A percentile compares a stretch with the other conserved stretches of the same genome.
Evolutionary conservation across 2,797 vertebrate genomes (phyloP).

Genomic region (Myotis vivesi): DNA sequence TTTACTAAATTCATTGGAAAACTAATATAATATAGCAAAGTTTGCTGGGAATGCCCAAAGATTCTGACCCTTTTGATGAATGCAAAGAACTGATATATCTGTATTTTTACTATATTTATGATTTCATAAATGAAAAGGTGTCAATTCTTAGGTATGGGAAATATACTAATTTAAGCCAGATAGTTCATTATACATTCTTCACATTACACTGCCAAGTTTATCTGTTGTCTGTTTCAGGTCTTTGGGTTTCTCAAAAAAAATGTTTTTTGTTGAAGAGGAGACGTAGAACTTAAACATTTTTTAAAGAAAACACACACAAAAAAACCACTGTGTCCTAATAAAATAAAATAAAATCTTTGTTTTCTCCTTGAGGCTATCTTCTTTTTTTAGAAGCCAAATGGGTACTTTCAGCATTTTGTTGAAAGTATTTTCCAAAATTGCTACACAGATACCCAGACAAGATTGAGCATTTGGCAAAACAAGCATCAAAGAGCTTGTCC

Average conservation of each 20-base stretch:
- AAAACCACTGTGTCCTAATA: background rate
- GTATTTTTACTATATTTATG: background rate
- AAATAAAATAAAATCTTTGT: background rate
- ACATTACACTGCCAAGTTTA: background rate
- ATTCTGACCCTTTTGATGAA: background rate
- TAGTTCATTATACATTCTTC: background rate
- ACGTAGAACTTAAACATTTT: background rate
- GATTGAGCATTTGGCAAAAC: background rate
- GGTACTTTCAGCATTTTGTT: background rate
- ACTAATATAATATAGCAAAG: background rate
- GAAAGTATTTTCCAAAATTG: background rate
- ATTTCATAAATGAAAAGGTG: background rate
- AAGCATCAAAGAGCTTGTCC: background rate
- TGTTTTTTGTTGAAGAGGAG: background rate
- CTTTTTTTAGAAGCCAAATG: background rate
- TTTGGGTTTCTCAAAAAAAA: background rate
- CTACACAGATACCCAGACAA: background rate
- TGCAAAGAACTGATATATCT: background rate
- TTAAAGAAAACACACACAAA: background rate
- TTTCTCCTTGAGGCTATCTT: background rate
- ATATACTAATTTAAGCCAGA: background rate
- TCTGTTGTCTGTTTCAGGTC: background rate
- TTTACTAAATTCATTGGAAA: background rate
- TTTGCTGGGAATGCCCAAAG: background rate
- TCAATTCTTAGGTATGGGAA: background rate